Base-by-base conservation (phyloP, 2,888 invertebrate genomes). In the Lacanobia wlatinum region DNA sequence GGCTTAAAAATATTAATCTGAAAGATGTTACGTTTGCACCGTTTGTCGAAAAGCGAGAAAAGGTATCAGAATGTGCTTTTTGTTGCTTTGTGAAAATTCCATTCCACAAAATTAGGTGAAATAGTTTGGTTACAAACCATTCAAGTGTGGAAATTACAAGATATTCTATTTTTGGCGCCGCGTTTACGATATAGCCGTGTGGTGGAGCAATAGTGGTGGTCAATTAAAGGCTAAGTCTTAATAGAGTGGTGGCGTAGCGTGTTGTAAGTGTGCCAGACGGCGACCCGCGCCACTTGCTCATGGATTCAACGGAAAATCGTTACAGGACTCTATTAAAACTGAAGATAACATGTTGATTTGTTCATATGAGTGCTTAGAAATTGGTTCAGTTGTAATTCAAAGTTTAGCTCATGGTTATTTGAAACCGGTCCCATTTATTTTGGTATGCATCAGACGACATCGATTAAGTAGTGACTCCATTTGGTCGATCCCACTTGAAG, bases 241-340 rank as follows among this genome's bases (percentile, higher is more conserved):
- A 73, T 78, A 78, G 74, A 70, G 53, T 43, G 55, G 63, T 81
- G 78, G 64, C 73, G 71, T 90, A 80, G 88, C 91, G 92, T 91
- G 90, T 75, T 84, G 70, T 84, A 92, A 93, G 89, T 92, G 82
- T 92, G 93, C 88, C 93, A 93, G 91, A 90, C 92, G 89, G 87
- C 80, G 82, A 12, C 62, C 40, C 61, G 70, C 58, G 77, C 77
- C 63, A 83, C 76, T 66, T 63, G 68, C 76, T 70, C 70, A 61
- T 60, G 43, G 53, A 76, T 60, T 74, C 69, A 63, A 80, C 18
- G 75, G 75, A 84, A 80, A 80, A 84, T 80, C 84, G 80, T 80
- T 80, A 80, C 69, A 70, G 63, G 48, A 80, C 55, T 62, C 55
- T 34, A 8, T 59, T 83, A 40, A 66, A 73, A 4, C 23, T 73